phyloP scores from a whole-genome alignment of 2,797 vertebrate genomes.

The Buphagus erythrorhynchus region DNA sequence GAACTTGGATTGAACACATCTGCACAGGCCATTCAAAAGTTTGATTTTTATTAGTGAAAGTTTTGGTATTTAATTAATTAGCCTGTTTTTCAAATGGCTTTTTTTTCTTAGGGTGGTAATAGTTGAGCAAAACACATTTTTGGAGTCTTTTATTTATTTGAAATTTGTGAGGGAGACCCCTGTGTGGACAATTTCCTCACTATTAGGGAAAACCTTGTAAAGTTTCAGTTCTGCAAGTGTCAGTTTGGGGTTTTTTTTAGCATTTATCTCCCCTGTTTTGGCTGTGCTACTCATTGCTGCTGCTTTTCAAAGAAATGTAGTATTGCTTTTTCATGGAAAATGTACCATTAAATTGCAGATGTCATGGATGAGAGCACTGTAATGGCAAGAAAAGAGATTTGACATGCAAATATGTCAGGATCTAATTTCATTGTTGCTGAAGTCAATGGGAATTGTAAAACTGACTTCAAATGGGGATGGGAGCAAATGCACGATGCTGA shows the following conservation, averaged over 20 bases:
- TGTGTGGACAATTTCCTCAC: not conserved
- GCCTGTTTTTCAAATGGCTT: not conserved
- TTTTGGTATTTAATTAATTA: not conserved
- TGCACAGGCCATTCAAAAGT: not conserved
- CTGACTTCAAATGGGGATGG: not conserved
- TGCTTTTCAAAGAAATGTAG: not conserved
- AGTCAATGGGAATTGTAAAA: not conserved
- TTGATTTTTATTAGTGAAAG: not conserved
- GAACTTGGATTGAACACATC: not conserved
- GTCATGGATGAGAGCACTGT: not conserved
- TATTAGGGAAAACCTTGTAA: not conserved
- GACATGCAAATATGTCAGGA: constrained; percentile 26
- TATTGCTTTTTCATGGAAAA: constrained; percentile 25
- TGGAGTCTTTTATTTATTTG: not conserved
- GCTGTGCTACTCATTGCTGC: not conserved
- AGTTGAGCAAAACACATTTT: not conserved
- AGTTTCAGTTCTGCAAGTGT: not conserved
- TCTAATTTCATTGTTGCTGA: constrained; percentile 20
- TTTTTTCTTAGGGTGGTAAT: not conserved
- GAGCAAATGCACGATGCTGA: not conserved
- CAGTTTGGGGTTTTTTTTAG: accelerated
- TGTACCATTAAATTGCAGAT: constrained; percentile 41
- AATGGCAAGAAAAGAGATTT: constrained; percentile 1
- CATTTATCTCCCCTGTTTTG: not conserved
- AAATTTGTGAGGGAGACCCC: not conserved